A percentile compares a stretch with the other conserved stretches of the same genome.
These are phyloP conservation scores for Pampus argenteus DNA, from an alignment of 2,797 vertebrate species.

Conservation along the genomic window DNA sequence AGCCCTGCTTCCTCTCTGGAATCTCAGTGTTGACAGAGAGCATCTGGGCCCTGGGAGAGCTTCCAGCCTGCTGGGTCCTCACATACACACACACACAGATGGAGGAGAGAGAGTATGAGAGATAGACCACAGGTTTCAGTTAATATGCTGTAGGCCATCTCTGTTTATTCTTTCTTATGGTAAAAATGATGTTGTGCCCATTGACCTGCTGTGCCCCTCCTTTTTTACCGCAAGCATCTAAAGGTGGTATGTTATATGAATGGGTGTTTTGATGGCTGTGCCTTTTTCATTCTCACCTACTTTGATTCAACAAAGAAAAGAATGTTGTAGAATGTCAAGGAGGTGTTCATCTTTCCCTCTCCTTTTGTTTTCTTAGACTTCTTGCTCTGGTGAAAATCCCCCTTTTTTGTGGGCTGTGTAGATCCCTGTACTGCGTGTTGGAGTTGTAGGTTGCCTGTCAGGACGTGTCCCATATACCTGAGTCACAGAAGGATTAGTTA, in stretches of 20 bases:
- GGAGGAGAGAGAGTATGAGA: conserved; percentile 30
- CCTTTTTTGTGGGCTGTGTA: conserved; percentile 67
- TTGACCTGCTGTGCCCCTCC: conserved; percentile 32
- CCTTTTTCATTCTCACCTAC: conserved; percentile 73
- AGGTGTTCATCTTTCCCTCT: conserved; percentile 73
- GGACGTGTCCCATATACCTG: conserved; percentile 82
- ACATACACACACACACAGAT: conserved; percentile 48
- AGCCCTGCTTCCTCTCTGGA: conserved; percentile 85
- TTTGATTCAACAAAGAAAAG: conserved; percentile 83
- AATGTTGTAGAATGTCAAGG: conserved; percentile 76
- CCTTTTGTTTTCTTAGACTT: conserved; percentile 82
- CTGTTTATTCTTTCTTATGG: conserved; percentile 29
- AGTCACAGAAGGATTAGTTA: conserved; percentile 81
- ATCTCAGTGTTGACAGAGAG: conserved; percentile 86
- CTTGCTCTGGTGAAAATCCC: conserved; percentile 76
- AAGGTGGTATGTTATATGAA: conserved; percentile 70
- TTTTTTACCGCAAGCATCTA: conserved; percentile 52
- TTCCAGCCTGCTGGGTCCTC: conserved; percentile 79
- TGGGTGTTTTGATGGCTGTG: conserved; percentile 76
- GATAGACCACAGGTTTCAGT: conserved; percentile 44
- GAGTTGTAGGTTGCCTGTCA: conserved; percentile 80
- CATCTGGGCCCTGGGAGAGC: conserved; percentile 85
- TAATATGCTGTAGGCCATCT: conserved; percentile 36
- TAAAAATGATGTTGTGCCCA: conserved; percentile 13
- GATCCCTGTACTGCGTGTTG: conserved; percentile 62